Evolutionary conservation across 2,888 invertebrate genomes (phyloP), one percentile per base, ranked within the genome.

Genomic region (Pilophorus perplexus): DNA sequence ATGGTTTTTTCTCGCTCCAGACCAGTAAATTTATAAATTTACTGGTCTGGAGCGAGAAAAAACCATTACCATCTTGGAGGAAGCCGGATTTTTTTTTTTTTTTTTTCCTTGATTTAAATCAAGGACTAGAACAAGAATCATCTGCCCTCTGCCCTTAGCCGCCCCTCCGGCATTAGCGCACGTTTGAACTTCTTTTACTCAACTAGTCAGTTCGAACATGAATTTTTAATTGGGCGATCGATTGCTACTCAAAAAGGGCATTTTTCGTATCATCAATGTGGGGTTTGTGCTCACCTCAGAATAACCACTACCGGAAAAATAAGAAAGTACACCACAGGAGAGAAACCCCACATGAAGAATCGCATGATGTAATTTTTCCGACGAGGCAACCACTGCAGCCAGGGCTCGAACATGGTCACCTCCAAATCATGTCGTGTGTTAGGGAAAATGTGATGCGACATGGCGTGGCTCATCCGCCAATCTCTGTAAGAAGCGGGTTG

Each of bases 391-490:
- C 83, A 90, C 48, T 82, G 80, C 1, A 88, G 75, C 40, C 86
- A 74, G 0, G 90, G 90, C 74, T 89, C 87, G 28, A 84, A 78
- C 59, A 81, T 78, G 55, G 85, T 84, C 12, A 90, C 78, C 75
- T 91, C 89, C 69, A 85, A 78, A 76, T 91, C 91, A 76, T 85
- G 82, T 2, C 86, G 77, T 0, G 89, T 88, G 74, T 92, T 91
- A 0, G 90, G 84, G 74, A 84, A 89, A 8, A 86, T 78, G 74
- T 92, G 91, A 75, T 91, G 91, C 37, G 89, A 89, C 48, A 91
- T 75, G 0, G 80, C 85, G 73, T 91, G 91, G 0, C 85, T 85
- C 37, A 90, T 82, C 68, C 90, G 80, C 83, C 88, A 90, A 69
- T 88, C 84, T 72, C 84, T 82, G 74, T 64, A 80, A 59, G 3